Conservation (phyloP, 1,140 invertebrate species). For the Monochamus saltuarius region DNA sequence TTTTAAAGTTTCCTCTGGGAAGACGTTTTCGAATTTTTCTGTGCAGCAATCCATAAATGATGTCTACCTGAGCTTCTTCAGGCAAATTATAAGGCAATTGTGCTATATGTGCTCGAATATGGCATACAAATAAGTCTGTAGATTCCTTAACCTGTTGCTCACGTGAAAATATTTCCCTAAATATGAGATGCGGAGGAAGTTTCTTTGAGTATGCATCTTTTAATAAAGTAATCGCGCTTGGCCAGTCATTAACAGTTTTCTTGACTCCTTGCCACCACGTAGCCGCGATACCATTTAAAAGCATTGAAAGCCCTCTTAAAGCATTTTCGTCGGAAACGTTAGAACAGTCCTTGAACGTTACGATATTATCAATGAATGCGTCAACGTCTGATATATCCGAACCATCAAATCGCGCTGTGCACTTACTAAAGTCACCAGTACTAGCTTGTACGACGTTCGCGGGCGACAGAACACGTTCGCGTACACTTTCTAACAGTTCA, state of each 20-base stretch:
- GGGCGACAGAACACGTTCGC: too few species aligned
- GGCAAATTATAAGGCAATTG: not conserved
- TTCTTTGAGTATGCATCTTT: too few species aligned
- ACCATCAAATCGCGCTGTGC: not conserved
- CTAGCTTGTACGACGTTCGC: too few species aligned
- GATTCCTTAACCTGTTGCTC: not conserved
- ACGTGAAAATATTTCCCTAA: not conserved
- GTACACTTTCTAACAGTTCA: too few species aligned
- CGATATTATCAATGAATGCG: not conserved
- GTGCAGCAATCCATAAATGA: slow-evolving; percentile 1
- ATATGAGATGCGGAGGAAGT: not conserved
- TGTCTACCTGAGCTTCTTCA: not conserved
- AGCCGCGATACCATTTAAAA: too few species aligned
- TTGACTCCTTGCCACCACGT: too few species aligned
- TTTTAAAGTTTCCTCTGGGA: too few species aligned
- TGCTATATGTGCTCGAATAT: not conserved
- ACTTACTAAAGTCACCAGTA: not conserved
- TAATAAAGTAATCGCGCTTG: too few species aligned
- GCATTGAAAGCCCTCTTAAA: too few species aligned
- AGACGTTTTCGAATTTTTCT: too few species aligned
- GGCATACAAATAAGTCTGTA: not conserved
- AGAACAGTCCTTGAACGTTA: not conserved
- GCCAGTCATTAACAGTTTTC: too few species aligned
- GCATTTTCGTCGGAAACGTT: not conserved
- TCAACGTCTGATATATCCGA: not conserved